Conservation (phyloP, 2,113 vertebrate species). For the Labeo catla region DNA sequence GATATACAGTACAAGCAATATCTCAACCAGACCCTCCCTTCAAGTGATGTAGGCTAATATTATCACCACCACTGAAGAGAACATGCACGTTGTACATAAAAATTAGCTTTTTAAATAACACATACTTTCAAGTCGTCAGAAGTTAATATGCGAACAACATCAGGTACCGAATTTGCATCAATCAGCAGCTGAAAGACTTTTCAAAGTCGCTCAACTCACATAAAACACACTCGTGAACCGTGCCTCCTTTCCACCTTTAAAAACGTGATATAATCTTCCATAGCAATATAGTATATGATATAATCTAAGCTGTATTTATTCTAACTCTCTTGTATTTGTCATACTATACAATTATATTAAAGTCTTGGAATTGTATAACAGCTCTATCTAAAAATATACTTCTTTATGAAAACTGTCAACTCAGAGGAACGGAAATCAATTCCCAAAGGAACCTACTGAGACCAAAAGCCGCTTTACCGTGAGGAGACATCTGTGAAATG, state of each 20-base stretch:
- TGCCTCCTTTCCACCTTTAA: conserved; percentile 18
- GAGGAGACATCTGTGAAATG: conserved; percentile 57
- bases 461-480: conserved; percentile 38
- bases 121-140: conserved; percentile 33
- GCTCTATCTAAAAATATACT: conserved; percentile 63
- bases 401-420: conserved; percentile 53
- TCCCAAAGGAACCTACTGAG: conserved; percentile 40
- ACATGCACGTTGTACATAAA: conserved; percentile 59
- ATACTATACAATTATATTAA: conserved; percentile 56
- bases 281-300: conserved; percentile 48
- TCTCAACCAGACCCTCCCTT: conserved; percentile 22
- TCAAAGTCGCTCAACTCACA: conserved; percentile 50
- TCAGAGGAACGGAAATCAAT: conserved; percentile 50
- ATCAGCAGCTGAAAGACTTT: conserved; percentile 54
- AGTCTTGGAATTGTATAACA: conserved; percentile 55
- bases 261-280: conserved; percentile 44
- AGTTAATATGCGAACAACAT: conserved; percentile 39
- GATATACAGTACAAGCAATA: conserved; percentile 23
- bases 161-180: conserved; percentile 47
- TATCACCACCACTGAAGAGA: conserved; percentile 38
- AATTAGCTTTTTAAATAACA: conserved; percentile 44
- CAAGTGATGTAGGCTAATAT: conserved; percentile 10
- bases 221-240: conserved; percentile 40
- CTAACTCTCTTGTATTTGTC: conserved; percentile 13
- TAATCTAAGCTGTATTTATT: conserved; percentile 44